Evolutionary conservation across 1,140 invertebrate species (phyloP).

Genomic region (Calycopis cecrops): DNA sequence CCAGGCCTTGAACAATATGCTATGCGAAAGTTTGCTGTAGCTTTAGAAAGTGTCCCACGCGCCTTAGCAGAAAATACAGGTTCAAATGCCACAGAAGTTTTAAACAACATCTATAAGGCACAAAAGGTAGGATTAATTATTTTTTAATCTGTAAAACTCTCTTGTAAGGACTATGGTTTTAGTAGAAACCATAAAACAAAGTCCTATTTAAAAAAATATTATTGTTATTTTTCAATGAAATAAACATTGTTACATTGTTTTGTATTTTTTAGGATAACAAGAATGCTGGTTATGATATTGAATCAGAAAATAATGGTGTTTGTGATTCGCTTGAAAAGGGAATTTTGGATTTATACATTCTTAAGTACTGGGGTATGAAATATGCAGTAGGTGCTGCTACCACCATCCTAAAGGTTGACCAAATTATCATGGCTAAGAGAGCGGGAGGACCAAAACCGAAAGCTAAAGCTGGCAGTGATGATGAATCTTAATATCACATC

Average conservation of each 20-base stretch:
- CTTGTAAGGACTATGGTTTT: not conserved
- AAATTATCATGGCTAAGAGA: constrained; percentile 99
- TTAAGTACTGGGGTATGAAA: constrained; percentile 96
- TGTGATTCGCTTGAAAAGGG: constrained; percentile 85
- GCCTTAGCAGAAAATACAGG: constrained; percentile 97
- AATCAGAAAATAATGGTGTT: constrained; percentile 81
- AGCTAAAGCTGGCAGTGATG: constrained; percentile 81
- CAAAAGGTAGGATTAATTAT: constrained; percentile 80
- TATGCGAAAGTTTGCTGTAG: constrained; percentile 94
- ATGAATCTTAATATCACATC: constrained; percentile 73
- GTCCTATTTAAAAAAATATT: too few relatives aligned
- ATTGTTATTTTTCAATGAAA: too few relatives aligned
- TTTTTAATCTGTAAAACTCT: not conserved
- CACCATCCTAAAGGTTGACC: constrained; percentile 97
- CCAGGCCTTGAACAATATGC: constrained; percentile 98
- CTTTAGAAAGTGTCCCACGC: constrained; percentile 93
- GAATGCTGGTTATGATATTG: constrained; percentile 92
- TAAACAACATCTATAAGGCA: constrained; percentile 94
- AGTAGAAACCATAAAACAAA: too few relatives aligned
- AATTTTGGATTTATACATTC: constrained; percentile 90
- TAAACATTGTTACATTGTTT: too few relatives aligned
- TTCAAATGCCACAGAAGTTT: constrained; percentile 87
- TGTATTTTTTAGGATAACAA: constrained; percentile 79
- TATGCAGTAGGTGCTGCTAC: constrained; percentile 95
- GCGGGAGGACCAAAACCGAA: constrained; percentile 95